Base-by-base conservation (phyloP, 2,113 vertebrate genomes). In the Myanophis thanlyinensis region DNA sequence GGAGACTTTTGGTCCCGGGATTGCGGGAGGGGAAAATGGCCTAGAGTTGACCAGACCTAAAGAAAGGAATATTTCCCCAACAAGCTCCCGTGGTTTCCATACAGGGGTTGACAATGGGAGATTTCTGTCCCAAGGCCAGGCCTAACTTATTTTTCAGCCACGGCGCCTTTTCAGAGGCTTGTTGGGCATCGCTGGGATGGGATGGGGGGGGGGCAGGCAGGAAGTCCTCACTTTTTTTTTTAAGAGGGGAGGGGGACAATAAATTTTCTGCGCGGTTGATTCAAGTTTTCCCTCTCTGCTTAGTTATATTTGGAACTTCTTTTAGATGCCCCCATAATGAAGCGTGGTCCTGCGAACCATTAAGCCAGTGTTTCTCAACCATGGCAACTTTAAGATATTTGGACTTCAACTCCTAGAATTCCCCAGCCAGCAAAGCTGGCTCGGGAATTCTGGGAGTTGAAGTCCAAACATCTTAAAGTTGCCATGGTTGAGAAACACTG, bases 1-100 rank as follows among this genome's bases (percentile, higher is more conserved):
- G 1, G 0, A 46, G 47, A 8, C 5, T 7, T 0, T 1, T 20
- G 22, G 18, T 1, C 5, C 9, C 23, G 91, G 15, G 46, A 46
- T 0, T 0, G 5, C 40, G 40, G 4, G 3, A 8, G 52, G 30
- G 54, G 30, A 11, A 9, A 22, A 4, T 23, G 84, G 8, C 20
- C 44, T 8, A 15, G 53, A 46, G 4, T 8, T 18, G 22, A 80
- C 22, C 35, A 22, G 73, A 10, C 11, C 0, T 27, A 1, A 18
- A 0, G 3, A 3, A 2, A 2, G 11, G 35, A 0, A 5, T 30
- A 85, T 62, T 40, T 52, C 23, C 62, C 20, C 0, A 46, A 5
- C 2, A 30, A 2, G 54, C 25, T 46, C 25, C 12, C 35, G 25
- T 59, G 0, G 25, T 46, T 54, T 46, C 40, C 40, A 12, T 15